Conservation (phyloP, 2,113 vertebrate species). For the Vombatus ursinus region DNA sequence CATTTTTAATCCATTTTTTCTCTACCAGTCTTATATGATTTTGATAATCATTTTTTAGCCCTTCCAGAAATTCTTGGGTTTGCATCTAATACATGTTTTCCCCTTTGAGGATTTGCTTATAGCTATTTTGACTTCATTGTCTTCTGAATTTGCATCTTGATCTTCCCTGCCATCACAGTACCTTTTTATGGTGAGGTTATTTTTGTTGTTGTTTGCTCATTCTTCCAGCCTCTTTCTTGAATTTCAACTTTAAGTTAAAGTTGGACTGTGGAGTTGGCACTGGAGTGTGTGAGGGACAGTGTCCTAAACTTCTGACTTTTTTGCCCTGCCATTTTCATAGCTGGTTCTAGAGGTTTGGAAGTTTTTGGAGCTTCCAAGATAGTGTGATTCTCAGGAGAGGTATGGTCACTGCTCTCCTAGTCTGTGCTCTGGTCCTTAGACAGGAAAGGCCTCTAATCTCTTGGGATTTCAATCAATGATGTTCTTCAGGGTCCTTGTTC, state of each 20-base stretch:
- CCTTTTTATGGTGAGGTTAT: neutral
- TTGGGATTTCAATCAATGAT: neutral
- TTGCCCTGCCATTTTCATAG: neutral
- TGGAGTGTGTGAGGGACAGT: neutral
- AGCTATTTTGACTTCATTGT: neutral
- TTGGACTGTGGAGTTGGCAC: neutral
- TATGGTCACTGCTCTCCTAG: neutral
- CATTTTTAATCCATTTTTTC: neutral
- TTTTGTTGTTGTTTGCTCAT: neutral
- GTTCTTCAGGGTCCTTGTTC: neutral
- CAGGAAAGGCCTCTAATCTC: neutral
- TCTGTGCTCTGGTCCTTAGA: neutral
- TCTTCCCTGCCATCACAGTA: neutral
- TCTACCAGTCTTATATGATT: neutral
- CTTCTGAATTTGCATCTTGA: neutral
- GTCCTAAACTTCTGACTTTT: neutral
- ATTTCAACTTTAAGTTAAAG: neutral
- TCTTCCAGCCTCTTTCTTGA: neutral
- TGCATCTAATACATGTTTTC: neutral
- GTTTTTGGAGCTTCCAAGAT: neutral
- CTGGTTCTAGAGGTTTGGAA: neutral
- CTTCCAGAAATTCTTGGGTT: neutral
- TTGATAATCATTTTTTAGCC: neutral
- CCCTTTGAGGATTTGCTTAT: neutral
- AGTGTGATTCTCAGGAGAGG: neutral